Percentiles rank a stretch among this genome's conserved stretches.
Evolutionary conservation across 2,888 invertebrate species (phyloP).

Genomic region (Notocelia uddmanniana): DNA sequence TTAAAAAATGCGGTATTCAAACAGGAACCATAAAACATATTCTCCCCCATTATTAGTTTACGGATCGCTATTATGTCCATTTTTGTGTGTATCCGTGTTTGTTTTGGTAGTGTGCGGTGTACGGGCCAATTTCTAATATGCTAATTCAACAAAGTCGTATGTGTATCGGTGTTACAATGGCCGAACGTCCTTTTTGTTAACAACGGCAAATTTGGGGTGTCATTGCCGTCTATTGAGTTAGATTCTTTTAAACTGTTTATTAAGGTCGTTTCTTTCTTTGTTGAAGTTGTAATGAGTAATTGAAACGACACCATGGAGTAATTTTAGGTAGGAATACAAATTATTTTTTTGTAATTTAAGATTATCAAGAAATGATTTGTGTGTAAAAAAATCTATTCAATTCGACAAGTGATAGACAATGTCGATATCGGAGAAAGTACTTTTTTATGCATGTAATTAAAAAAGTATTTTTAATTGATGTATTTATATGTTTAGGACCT

Average conservation of each 20-base stretch:
- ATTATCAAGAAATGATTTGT: background rate
- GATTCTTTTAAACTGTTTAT: constrained; percentile 31
- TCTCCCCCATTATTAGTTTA: constrained; percentile 86
- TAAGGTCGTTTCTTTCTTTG: constrained; percentile 31
- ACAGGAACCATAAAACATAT: constrained; percentile 83
- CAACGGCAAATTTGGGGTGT: constrained; percentile 70
- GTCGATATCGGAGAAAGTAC: background rate
- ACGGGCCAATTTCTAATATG: constrained; percentile 61
- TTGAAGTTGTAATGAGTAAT: constrained; percentile 30
- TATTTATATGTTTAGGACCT: background rate
- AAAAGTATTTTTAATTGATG: background rate
- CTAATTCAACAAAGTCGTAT: constrained; percentile 10
- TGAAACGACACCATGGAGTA: background rate
- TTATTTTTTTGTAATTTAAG: background rate
- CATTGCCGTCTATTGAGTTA: constrained; percentile 65
- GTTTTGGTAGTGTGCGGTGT: constrained; percentile 81
- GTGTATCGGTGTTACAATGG: background rate
- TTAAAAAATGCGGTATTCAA: constrained; percentile 81
- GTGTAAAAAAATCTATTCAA: background rate
- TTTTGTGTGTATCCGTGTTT: constrained; percentile 80
- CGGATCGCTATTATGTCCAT: constrained; percentile 81
- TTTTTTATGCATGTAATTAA: background rate
- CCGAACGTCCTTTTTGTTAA: background rate
- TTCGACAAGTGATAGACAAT: background rate
- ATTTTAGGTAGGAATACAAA: background rate